Percentiles rank a stretch among this genome's conserved stretches.
phyloP scores from a whole-genome alignment of 2,888 invertebrate species.

The Liodrosophila aerea region DNA sequence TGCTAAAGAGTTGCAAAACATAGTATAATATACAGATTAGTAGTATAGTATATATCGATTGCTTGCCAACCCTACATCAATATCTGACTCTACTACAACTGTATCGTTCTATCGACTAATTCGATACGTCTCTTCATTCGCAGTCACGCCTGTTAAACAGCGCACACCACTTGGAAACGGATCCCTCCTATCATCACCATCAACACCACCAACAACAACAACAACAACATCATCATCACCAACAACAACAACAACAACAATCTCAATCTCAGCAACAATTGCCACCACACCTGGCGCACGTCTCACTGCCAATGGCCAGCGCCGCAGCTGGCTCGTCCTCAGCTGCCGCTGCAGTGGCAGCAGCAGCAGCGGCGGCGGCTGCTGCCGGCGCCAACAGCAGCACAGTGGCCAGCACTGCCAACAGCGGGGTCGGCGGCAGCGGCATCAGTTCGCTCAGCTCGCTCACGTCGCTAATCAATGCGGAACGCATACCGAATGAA shows the following conservation, averaged over 20 bases:
- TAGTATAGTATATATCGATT: too few relatives aligned
- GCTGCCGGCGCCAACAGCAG: slow-evolving; percentile 49
- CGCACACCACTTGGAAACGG: slow-evolving; percentile 80
- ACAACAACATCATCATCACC: slow-evolving; percentile 74
- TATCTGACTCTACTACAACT: too few relatives aligned
- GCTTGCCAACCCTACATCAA: too few relatives aligned
- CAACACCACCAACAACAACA: slow-evolving; percentile 81
- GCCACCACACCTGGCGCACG: slow-evolving; percentile 65
- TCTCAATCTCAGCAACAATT: slow-evolving; percentile 47
- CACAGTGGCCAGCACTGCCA: slow-evolving; percentile 24
- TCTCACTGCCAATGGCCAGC: slow-evolving; percentile 68
- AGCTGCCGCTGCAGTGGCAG: slow-evolving; percentile 59
- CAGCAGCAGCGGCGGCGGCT: slow-evolving; percentile 51
- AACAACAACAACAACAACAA: slow-evolving; percentile 42
- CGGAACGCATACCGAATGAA: slow-evolving; percentile 85
- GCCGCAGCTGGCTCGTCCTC: slow-evolving; percentile 62
- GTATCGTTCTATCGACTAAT: too few relatives aligned
- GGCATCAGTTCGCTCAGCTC: slow-evolving; percentile 77
- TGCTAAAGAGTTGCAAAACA: too few relatives aligned
- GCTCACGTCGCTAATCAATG: slow-evolving; percentile 83
- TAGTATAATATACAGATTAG: too few relatives aligned
- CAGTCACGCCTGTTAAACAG: slow-evolving; percentile 81
- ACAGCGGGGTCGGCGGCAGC: slow-evolving; percentile 30
- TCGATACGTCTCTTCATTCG: neutral
- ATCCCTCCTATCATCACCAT: slow-evolving; percentile 82